Base-by-base conservation (phyloP, 1,140 invertebrate species). In the Drosophila lacertosa region DNA sequence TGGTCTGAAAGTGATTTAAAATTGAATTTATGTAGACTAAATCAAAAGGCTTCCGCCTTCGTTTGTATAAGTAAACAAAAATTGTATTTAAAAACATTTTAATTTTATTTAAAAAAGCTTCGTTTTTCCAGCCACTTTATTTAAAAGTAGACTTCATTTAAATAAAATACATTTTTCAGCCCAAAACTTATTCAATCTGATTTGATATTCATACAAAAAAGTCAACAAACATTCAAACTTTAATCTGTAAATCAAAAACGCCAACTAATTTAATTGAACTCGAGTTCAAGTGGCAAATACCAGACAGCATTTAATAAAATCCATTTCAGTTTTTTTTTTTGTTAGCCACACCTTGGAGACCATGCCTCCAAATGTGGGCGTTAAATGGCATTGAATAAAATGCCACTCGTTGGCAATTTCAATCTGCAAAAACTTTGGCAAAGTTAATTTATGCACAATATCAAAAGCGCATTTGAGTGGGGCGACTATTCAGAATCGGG, bases 401-500 rank as follows among this genome's bases (percentile, higher is more conserved):
- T 68, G 74, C 47, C 76, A 74, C 58, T 82, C 67, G 50, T 48
- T 77, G 81, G 81, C 77, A 80, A 47, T 73, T 84, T 73, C 63
- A 73, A 63, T 73, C 51, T 29, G 44, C 20, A 72, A 73, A 76
- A 88, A 64, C 60, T 88, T 86, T 86, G 72, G 72, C 53, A 69
- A 88, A 88, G 65, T 81, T 86, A 86, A 86, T 86, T 88, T 86
- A 86, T 88, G 73, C 80, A 63, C 54, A 67, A 68, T 80, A 80
- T 86, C 81, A 83, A 86, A 86, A 84, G 68, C 53, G 68, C 60
- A 71, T 35, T 47, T 24, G 44, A 59, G 57, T 15, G 32, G 32
- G n/a, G 45, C 29, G 37, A 51, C 37, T 29, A n/a, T n/a, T n/a
- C n/a, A n/a, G 42, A 29, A 55, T 60, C 60, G 51, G 65, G 58